These are phyloP conservation scores for Ranitomeya variabilis DNA, from an alignment of 2,113 vertebrate genomes.

Conservation along the genomic window DNA sequence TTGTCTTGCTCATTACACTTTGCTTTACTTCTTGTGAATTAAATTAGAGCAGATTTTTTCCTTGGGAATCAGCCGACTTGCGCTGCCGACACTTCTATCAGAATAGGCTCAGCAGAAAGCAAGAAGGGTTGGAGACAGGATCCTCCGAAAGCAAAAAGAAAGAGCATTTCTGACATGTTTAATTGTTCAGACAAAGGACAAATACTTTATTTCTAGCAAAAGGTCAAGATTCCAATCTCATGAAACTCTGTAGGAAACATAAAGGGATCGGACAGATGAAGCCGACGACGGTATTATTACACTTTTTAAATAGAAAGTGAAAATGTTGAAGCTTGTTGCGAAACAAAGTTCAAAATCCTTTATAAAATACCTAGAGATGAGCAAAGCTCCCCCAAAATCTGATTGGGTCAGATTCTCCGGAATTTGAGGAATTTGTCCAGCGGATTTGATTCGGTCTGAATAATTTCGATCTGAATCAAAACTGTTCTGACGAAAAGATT, in stretches of 20 bases:
- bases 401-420: too few relatives aligned
- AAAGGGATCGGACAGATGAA: slow-evolving; percentile 25
- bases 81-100: background rate
- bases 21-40: slow-evolving; percentile 31
- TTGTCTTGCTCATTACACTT: slow-evolving; percentile 25
- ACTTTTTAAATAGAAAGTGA: background rate
- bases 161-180: slow-evolving; percentile 1
- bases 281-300: background rate
- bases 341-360: background rate
- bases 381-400: too few relatives aligned
- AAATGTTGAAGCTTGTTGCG: background rate
- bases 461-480: too few relatives aligned
- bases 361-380: background rate
- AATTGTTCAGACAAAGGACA: slow-evolving; percentile 56
- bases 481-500: too few relatives aligned
- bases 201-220: slow-evolving; percentile 28
- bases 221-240: slow-evolving; percentile 36
- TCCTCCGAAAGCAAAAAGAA: background rate
- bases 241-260: background rate
- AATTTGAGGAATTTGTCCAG: too few relatives aligned
- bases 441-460: too few relatives aligned
- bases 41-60: slow-evolving; percentile 32
- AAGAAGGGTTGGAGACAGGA: background rate
- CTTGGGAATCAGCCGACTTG: background rate
- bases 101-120: background rate